phyloP scores from a whole-genome alignment of 2,888 invertebrate species.

The Polymixis flavicincta region DNA sequence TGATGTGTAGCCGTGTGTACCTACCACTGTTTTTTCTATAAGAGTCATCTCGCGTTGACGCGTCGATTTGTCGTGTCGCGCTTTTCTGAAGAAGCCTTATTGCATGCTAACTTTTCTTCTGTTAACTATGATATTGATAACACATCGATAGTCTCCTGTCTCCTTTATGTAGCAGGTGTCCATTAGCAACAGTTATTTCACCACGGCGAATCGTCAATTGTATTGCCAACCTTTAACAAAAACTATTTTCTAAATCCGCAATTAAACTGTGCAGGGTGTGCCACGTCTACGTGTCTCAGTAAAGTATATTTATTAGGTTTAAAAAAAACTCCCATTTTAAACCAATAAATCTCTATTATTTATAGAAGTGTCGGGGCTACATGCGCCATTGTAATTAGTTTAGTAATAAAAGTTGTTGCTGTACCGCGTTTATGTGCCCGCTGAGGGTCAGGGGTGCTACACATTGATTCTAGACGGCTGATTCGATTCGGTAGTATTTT shows the following conservation, averaged over 20 bases:
- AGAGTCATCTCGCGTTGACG: too few relatives aligned
- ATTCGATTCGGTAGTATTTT: too few relatives aligned
- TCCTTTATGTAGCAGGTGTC: neutral
- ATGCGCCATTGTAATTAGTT: constrained; percentile 51
- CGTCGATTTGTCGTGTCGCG: too few relatives aligned
- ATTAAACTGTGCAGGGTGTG: constrained; percentile 42
- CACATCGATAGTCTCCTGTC: too few relatives aligned
- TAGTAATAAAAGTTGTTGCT: constrained; percentile 44
- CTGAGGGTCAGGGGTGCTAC: constrained; percentile 8
- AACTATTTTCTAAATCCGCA: neutral
- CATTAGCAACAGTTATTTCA: neutral
- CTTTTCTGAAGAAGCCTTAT: too few relatives aligned
- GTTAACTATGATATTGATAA: too few relatives aligned
- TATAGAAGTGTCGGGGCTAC: constrained; percentile 35
- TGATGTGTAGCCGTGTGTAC: too few relatives aligned
- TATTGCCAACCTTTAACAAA: neutral
- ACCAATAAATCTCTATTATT: constrained; percentile 57
- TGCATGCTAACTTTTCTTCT: too few relatives aligned
- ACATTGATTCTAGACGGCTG: neutral
- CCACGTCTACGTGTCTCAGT: constrained; percentile 29
- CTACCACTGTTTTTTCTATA: too few relatives aligned
- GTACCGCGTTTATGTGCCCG: constrained; percentile 36
- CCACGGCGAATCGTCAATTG: neutral
- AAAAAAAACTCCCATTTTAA: constrained; percentile 48
- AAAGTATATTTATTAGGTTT: constrained; percentile 30